Base-by-base conservation (phyloP, 2,888 invertebrate species). In the Oligia strigilis region DNA sequence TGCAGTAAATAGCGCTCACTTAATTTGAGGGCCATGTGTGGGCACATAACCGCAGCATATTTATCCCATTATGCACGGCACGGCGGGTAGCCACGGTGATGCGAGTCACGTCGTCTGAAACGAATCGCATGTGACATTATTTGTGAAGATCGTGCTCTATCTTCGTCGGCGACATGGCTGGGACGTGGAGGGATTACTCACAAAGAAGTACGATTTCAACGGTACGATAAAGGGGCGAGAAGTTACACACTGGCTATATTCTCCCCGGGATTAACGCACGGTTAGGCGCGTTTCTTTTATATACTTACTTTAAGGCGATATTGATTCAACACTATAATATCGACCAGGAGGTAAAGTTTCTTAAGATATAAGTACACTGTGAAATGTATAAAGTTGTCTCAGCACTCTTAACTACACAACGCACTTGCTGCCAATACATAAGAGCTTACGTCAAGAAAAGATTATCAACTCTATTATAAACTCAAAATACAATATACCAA, bases 121-220 rank as follows among this genome's bases (percentile, higher is more conserved):
- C 97, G 97, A 97, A 97, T 97, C 97, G 97, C 97, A 97, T 97
- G 97, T 97, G 97, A 97, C 97, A 97, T 97, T 97, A 97, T 97
- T 97, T 97, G 97, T 97, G 97, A 97, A 97, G 97, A 97, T 97
- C 97, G 97, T 97, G 97, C 97, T 97, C 97, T 97, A 97, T 97
- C 97, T 97, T 97, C 97, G 97, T 97, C 97, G 96, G 95, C 95
- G 96, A 96, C 96, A 95, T 96, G 93, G 94, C 93, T 90, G 95
- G 94, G 95, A 96, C 96, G 96, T 96, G 97, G 95, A 95, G 96
- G 96, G 96, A 97, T 97, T 96, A 96, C 96, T 95, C 96, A 95
- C 96, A 96, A 96, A 97, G 96, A 96, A 97, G 97, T 96, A 95
- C 96, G 96, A 96, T 96, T 96, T 95, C 96, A 95, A 95, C 96